Conservation (phyloP, 2,113 vertebrate species). For the Poeciliopsis retropinna region DNA sequence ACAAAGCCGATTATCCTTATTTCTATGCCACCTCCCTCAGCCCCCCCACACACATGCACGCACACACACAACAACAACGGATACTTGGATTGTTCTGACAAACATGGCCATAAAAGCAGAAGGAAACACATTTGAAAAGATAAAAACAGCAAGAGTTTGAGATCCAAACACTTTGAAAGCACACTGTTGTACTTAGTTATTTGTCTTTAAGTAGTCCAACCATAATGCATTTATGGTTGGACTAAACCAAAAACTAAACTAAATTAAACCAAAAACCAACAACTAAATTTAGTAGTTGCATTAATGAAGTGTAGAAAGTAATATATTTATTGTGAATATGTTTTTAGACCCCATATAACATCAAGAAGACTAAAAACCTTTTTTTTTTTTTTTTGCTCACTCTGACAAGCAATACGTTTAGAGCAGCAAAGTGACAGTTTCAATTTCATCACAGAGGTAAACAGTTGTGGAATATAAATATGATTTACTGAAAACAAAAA, state of each 20-base stretch:
- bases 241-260: no score
- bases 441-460: no score
- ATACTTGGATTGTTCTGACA: background rate
- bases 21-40: background rate
- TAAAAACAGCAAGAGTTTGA: background rate
- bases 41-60: no score
- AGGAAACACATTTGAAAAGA: background rate
- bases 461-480: no score
- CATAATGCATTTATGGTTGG: background rate
- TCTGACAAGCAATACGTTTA: no score
- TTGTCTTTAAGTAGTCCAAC: background rate
- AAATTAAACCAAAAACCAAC: no score
- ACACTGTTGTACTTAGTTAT: background rate
- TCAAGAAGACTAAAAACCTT: no score
- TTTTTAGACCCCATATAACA: no score
- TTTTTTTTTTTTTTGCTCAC: no score
- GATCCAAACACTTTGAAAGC: background rate
- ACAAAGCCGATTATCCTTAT: constrained; percentile 18
- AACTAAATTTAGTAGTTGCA: background rate
- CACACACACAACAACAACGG: background rate
- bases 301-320: background rate
- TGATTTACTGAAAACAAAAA: no score
- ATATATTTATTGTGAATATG: no score
- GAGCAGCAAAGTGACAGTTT: no score
- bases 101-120: constrained; percentile 1